These are phyloP conservation scores for Phenacoccus solenopsis DNA, from an alignment of 1,140 invertebrate genomes.

Conservation along the genomic window DNA sequence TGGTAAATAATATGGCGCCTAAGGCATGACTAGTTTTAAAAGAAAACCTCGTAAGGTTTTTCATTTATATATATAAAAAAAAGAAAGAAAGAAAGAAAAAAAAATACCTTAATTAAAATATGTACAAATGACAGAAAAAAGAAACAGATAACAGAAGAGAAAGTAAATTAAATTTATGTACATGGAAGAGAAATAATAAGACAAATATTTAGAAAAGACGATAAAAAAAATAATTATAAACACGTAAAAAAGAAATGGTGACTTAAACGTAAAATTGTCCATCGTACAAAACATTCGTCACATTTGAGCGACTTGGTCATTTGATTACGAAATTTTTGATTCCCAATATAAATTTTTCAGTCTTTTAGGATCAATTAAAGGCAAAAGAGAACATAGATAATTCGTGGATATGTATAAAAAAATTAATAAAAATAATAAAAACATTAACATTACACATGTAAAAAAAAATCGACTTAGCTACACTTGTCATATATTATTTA, in stretches of 20 bases:
- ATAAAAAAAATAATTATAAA: not conserved
- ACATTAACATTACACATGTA: not conserved
- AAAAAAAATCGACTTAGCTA: no score
- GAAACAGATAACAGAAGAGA: not conserved
- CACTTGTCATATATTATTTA: not conserved
- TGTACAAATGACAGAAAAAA: not conserved
- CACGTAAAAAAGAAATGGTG: no score
- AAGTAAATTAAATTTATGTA: not conserved
- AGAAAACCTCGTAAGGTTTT: not conserved
- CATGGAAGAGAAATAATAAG: not conserved
- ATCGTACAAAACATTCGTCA: no score
- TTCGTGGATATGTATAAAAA: no score
- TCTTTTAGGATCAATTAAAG: not conserved
- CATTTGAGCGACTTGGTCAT: no score
- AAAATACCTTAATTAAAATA: not conserved
- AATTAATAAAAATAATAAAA: not conserved
- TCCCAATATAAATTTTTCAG: not conserved
- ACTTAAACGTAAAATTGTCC: no score
- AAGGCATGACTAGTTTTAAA: slow-evolving; percentile 15
- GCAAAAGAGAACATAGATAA: no score
- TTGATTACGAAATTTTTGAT: not conserved
- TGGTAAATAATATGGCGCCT: slow-evolving; percentile 14
- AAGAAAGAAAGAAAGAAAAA: not conserved
- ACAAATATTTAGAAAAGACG: not conserved
- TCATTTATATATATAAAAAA: not conserved